Evolutionary conservation across 2,113 vertebrate species (phyloP).

Genomic region (Coptodon rendalli): DNA sequence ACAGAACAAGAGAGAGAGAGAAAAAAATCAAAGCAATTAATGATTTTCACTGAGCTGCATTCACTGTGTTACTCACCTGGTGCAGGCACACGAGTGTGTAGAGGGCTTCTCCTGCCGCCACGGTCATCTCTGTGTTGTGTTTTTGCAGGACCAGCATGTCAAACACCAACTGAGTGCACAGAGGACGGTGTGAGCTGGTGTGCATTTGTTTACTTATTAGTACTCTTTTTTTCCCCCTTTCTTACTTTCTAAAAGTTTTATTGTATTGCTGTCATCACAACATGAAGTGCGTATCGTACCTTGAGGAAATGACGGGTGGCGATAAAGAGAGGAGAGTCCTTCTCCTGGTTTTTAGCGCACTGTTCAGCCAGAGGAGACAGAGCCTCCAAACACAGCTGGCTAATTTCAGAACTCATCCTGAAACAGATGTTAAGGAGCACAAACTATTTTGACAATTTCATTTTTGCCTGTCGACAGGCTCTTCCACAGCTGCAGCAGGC

Average conservation of each 20-base stretch:
- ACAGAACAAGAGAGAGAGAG: not conserved
- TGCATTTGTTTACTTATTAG: not conserved
- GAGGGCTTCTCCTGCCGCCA: slow-evolving; percentile 94
- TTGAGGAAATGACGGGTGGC: slow-evolving; percentile 98
- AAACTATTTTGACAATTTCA: not conserved
- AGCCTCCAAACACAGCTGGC: slow-evolving; percentile 94
- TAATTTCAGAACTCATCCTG: slow-evolving; percentile 97
- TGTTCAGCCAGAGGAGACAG: slow-evolving; percentile 93
- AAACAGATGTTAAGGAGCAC: slow-evolving; percentile 50
- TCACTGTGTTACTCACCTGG: slow-evolving; percentile 36
- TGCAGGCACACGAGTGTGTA: slow-evolving; percentile 94
- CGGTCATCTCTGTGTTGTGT: slow-evolving; percentile 97
- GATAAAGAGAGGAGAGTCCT: slow-evolving; percentile 89
- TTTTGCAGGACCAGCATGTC: slow-evolving; percentile 99
- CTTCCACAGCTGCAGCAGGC: not conserved
- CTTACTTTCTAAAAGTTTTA: not conserved
- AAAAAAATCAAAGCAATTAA: not conserved
- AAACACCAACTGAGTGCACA: slow-evolving; percentile 87
- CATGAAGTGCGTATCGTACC: slow-evolving; percentile 44
- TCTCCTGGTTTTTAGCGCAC: slow-evolving; percentile 94
- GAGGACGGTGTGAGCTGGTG: not conserved
- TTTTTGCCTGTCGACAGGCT: not conserved
- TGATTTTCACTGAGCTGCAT: not conserved
- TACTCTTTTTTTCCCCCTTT: accelerated
- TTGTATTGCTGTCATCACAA: not conserved